These are phyloP conservation scores for Buteo buteo DNA, from an alignment of 2,113 vertebrate genomes.

Conservation along the genomic window DNA sequence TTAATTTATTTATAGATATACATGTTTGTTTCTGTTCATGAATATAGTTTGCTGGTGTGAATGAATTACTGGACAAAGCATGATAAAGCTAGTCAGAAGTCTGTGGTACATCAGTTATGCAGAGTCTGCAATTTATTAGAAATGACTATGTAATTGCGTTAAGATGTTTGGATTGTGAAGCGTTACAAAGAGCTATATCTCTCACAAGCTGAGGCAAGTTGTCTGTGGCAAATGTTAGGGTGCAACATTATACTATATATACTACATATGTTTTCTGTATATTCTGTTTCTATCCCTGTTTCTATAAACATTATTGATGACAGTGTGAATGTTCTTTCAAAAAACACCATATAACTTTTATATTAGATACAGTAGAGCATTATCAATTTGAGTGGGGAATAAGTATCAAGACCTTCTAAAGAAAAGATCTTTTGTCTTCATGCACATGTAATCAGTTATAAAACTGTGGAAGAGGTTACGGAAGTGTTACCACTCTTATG, in stretches of 20 bases:
- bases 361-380: not conserved
- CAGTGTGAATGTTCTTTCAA: not conserved
- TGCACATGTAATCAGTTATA: not conserved
- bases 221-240: not conserved
- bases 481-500: not conserved
- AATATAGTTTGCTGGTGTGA: not conserved
- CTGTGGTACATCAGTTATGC: not conserved
- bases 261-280: not conserved
- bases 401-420: not conserved
- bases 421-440: not conserved
- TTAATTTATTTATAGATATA: not conserved
- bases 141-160: not conserved
- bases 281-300: not conserved
- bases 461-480: not conserved
- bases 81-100: not conserved
- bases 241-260: not conserved
- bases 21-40: not conserved
- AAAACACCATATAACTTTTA: not conserved
- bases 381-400: not conserved
- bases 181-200: not conserved
- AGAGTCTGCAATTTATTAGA: not conserved
- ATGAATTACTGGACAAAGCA: not conserved
- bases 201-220: not conserved
- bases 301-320: not conserved
- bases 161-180: not conserved